Evolutionary conservation across 1,140 invertebrate genomes (phyloP), one percentile per base, ranked within the genome.

Genomic region (Drosophila sproati): DNA sequence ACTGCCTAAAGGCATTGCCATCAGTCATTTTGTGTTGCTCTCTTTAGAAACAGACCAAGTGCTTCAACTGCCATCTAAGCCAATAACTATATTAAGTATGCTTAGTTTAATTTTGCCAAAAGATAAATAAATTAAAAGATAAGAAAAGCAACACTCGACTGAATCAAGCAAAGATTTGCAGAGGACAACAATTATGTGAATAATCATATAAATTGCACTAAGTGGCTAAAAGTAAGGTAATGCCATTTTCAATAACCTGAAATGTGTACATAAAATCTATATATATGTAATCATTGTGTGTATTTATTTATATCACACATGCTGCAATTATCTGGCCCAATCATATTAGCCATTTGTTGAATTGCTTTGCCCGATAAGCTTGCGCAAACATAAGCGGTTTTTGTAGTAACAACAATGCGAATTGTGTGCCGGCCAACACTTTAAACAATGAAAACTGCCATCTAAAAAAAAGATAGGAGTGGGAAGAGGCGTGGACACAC

Each of bases 311-410:
- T 28, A 50, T 50, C 29, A 20, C 20, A 5, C 39, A 43, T 47
- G 50, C 67, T 52, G 28, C 43, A 7, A 37, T 82, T 88, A 82
- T 87, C 83, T 10, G 59, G 34, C 54, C 43, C 59, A 45, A 70
- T 60, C 75, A 78, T 78, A 82, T 78, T 68, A 41, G 79, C 83
- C 80, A 89, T 89, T 89, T 89, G 85, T 71, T 89, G 73, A 89
- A 89, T 89, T 89, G 85, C 47, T 67, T 76, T 82, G 67, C 69
- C 52, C 75, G 85, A 89, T 89, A 89, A 89, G 81, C 59, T 66
- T 20, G 54, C 43, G 61, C 35, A 45, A 72, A 69, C 50, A 71
- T 43, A 67, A 72, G 62, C 60, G 59, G 59, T 75, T 77, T 68
- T 71, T 60, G 59, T 73, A 48, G 60, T 47, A 56, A 64, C 72